Base-by-base conservation (phyloP, 2,888 invertebrate genomes). In the Corythucha ciliata region DNA sequence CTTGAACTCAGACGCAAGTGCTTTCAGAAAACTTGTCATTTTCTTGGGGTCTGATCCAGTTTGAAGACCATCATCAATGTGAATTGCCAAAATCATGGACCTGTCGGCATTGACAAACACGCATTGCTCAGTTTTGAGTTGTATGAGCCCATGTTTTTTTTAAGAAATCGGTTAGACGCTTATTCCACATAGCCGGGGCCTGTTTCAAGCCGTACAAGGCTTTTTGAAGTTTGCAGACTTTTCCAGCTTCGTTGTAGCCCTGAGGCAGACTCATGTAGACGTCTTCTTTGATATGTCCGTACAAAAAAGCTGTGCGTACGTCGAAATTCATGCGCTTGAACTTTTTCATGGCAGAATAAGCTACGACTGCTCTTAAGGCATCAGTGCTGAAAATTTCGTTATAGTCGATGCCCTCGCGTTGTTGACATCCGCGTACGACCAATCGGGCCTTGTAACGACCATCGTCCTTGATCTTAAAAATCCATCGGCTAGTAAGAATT, bases 141-240 rank as follows among this genome's bases (percentile, higher is more conserved):
- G 48, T 27, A 18, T 25, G 4, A 48, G 40, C 10, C 48, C 48
- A 18, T 46, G 5, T 3, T 20, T 46, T 8, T 8, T 21, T 33
- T 14, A 46, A 46, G 25, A 46, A 46, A 34, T 46, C 34, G 5
- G 33, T 34, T 3, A 46, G 36, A 20, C 46, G 33, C 36, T 46
- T 21, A 18, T 46, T 46, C 46, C 46, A 46, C 36, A 34, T 33
- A 34, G 46, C 46, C 7, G 36, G 36, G 14, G 46, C 46, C 36
- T 46, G 46, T 24, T 46, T 46, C 14, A 46, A 14, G 4, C 46
- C 46, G 24, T 46, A 46, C 4, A 48, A 21, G 5, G 36, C 24
- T 36, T 36, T 36, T 37, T 36, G 21, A 14, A 48, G 37, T 27
- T 48, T 48, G 24, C 48, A 48, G 8, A 48, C 26, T 37, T 48